Percentiles rank a stretch among this genome's conserved stretches.
Evolutionary conservation across 2,797 vertebrate genomes (phyloP).

Genomic region (Dallia pectoralis): DNA sequence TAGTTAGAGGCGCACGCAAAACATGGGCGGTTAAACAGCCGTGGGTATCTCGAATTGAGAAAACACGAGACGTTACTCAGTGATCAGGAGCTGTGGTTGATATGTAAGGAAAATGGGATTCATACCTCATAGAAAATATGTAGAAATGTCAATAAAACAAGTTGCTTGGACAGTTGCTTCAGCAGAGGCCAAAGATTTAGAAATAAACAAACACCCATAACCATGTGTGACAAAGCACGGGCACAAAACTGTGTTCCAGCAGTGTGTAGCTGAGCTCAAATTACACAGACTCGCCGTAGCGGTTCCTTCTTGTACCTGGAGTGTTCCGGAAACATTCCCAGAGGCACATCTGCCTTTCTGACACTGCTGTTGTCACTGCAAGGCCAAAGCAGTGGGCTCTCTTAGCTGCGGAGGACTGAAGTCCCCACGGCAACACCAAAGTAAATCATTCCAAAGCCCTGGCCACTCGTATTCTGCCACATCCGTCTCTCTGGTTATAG

Average conservation of each 20-base stretch:
- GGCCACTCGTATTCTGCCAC: conserved; percentile 73
- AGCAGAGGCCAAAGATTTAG: background rate
- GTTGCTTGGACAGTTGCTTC: background rate
- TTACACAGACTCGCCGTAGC: background rate
- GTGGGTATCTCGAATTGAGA: background rate
- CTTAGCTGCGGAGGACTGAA: background rate
- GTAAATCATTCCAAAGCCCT: conserved; percentile 55
- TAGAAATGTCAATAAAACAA: background rate
- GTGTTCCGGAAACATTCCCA: background rate
- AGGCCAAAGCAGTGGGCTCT: background rate
- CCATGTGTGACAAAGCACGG: too few species aligned
- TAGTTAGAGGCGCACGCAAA: background rate
- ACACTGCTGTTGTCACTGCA: conserved; percentile 1
- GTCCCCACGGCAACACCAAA: background rate
- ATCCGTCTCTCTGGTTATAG: conserved; percentile 74
- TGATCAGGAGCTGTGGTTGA: background rate
- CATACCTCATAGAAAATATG: background rate
- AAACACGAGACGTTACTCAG: background rate
- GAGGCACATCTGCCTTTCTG: background rate
- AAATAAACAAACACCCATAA: background rate
- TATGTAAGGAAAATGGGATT: background rate
- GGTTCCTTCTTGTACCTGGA: background rate
- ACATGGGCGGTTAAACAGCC: background rate
- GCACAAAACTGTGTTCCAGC: background rate
- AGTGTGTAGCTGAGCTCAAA: background rate